These are phyloP conservation scores for Sminthurinus aureus DNA, from an alignment of 2,888 invertebrate genomes.

Conservation along the genomic window DNA sequence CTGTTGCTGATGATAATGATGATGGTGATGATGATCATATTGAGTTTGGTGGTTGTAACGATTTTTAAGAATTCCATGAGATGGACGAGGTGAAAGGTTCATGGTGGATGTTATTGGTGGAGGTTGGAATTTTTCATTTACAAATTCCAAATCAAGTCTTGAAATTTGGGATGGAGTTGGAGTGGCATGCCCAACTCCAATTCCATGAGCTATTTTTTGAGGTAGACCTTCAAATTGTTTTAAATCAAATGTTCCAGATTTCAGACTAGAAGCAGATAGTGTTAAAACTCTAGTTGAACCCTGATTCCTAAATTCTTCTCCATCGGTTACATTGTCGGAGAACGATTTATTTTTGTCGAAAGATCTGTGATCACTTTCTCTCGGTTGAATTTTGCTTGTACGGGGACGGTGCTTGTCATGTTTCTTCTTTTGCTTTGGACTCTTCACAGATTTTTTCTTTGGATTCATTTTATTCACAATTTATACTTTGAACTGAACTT, in stretches of 20 bases:
- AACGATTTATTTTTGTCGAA: neutral
- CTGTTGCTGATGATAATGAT: neutral
- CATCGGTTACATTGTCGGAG: neutral
- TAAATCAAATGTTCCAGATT: constrained; percentile 4
- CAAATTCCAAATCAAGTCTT: neutral
- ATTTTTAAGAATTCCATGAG: neutral
- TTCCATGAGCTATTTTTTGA: neutral
- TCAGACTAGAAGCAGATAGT: neutral
- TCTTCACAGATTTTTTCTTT: neutral
- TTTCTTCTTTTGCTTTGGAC: neutral
- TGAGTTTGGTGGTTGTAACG: neutral
- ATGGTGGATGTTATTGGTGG: neutral
- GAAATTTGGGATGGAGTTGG: neutral
- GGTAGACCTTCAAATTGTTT: neutral
- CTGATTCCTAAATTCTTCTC: neutral
- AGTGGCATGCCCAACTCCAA: neutral
- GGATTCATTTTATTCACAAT: neutral
- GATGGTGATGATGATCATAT: too few species aligned
- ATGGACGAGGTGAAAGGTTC: neutral
- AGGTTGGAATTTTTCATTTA: neutral
- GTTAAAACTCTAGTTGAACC: neutral
- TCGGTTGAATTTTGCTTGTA: neutral
- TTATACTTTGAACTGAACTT: too few species aligned
- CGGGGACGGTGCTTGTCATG: neutral
- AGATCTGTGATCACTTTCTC: neutral